Evolutionary conservation across 2,113 vertebrate species (phyloP).

Genomic region (Glaucomys volans): DNA sequence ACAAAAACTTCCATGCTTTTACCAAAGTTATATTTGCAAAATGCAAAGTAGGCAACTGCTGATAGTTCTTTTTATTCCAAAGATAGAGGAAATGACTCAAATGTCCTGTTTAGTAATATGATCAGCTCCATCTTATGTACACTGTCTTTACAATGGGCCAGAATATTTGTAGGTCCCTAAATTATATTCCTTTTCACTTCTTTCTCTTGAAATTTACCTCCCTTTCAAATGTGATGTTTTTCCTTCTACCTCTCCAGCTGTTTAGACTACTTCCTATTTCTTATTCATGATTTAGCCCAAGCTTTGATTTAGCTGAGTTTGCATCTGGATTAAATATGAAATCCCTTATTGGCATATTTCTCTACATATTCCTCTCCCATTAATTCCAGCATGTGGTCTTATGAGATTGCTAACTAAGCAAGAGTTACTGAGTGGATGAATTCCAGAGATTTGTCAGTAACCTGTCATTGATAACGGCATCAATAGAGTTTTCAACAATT

Average conservation of each 20-base stretch:
- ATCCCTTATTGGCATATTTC: not conserved
- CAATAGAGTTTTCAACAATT: not conserved
- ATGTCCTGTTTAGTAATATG: not conserved
- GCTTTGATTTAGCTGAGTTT: not conserved
- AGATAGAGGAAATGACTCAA: not conserved
- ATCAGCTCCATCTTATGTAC: not conserved
- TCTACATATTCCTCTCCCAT: not conserved
- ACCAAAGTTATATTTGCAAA: not conserved
- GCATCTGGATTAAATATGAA: not conserved
- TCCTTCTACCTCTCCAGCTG: not conserved
- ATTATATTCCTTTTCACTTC: not conserved
- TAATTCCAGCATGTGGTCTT: not conserved
- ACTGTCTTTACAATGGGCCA: not conserved
- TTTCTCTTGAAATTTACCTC: not conserved
- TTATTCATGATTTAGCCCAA: not conserved
- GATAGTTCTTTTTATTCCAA: not conserved
- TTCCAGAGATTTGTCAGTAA: not conserved
- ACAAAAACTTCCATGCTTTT: not conserved
- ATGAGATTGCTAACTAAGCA: too few relatives aligned
- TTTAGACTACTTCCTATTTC: not conserved
- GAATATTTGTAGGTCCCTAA: not conserved
- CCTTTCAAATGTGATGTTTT: not conserved
- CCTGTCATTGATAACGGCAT: not conserved
- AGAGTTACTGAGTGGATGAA: not conserved
- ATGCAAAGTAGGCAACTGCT: not conserved